Evolutionary conservation across 1,140 invertebrate species (phyloP).

Genomic region (Pseudomyrmex pallidus): DNA sequence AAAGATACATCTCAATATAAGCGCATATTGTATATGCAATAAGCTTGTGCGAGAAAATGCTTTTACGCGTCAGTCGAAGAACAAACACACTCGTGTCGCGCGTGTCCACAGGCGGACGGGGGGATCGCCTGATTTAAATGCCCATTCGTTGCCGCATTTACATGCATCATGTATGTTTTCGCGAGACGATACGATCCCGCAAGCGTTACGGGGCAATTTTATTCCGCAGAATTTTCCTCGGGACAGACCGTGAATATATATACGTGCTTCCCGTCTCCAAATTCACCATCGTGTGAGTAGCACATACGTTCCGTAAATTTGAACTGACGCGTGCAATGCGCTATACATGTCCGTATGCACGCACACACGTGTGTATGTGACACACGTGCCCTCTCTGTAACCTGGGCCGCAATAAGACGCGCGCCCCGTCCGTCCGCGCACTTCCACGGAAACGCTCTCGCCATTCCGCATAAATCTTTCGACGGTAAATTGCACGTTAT

Average conservation of each 20-base stretch:
- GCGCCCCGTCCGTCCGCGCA: slow-evolving; percentile 3
- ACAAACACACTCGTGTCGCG: not conserved
- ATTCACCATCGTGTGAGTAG: slow-evolving; percentile 40
- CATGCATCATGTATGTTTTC: slow-evolving; percentile 26
- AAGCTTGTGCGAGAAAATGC: not conserved
- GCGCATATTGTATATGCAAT: not conserved
- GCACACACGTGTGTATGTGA: slow-evolving; percentile 26
- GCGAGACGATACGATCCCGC: not conserved
- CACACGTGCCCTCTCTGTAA: not conserved
- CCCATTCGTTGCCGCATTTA: slow-evolving; percentile 23
- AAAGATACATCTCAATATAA: too few species aligned
- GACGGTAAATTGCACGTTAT: slow-evolving; percentile 23
- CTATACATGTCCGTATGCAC: slow-evolving; percentile 37
- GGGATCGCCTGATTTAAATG: slow-evolving; percentile 24
- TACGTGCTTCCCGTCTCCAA: slow-evolving; percentile 25
- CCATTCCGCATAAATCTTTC: slow-evolving; percentile 36
- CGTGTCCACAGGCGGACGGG: not conserved
- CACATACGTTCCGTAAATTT: slow-evolving; percentile 56
- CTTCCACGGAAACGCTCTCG: slow-evolving; percentile 18
- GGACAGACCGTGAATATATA: slow-evolving; percentile 47
- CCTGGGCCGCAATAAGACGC: slow-evolving; percentile 3
- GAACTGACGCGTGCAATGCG: slow-evolving; percentile 50
- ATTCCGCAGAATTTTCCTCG: slow-evolving; percentile 52
- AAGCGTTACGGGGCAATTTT: slow-evolving; percentile 55
- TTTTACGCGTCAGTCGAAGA: not conserved